Conservation (phyloP, 2,797 vertebrate genomes). For the Parambassis ranga region DNA sequence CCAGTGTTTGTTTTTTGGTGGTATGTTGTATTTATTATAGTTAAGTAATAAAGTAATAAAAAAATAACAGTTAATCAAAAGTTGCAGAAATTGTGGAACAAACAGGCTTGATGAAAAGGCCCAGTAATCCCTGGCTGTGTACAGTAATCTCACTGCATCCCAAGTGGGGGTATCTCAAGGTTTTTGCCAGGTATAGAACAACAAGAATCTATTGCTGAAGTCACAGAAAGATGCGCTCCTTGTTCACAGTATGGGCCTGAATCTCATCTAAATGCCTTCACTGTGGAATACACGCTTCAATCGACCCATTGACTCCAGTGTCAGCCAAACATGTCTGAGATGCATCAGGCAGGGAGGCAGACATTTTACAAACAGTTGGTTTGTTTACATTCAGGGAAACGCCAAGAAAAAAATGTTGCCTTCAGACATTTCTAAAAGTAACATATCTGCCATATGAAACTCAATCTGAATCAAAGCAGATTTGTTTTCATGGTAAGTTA, state of each 20-base stretch:
- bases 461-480: slow-evolving; percentile 9
- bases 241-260: slow-evolving; percentile 53
- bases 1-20: too few species aligned
- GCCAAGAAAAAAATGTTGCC: background rate
- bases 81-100: background rate
- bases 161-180: background rate
- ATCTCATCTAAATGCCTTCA: slow-evolving; percentile 63
- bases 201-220: slow-evolving; percentile 59
- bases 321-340: slow-evolving; percentile 56
- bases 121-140: background rate
- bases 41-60: background rate
- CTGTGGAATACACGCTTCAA: slow-evolving; percentile 65
- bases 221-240: slow-evolving; percentile 53
- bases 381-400: slow-evolving; percentile 33
- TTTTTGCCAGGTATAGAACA: slow-evolving; percentile 35
- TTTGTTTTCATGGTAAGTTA: slow-evolving; percentile 29
- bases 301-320: slow-evolving; percentile 61
- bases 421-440: slow-evolving; percentile 3
- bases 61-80: background rate
- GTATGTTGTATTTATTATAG: background rate
- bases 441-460: slow-evolving; percentile 8
- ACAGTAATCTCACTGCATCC: background rate
- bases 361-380: slow-evolving; percentile 49
- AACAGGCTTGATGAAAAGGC: background rate
- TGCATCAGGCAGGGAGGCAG: slow-evolving; percentile 43